Evolutionary conservation across 1,140 invertebrate species (phyloP), one percentile per base, ranked within the genome.

Genomic region (Drosophila elegans): DNA sequence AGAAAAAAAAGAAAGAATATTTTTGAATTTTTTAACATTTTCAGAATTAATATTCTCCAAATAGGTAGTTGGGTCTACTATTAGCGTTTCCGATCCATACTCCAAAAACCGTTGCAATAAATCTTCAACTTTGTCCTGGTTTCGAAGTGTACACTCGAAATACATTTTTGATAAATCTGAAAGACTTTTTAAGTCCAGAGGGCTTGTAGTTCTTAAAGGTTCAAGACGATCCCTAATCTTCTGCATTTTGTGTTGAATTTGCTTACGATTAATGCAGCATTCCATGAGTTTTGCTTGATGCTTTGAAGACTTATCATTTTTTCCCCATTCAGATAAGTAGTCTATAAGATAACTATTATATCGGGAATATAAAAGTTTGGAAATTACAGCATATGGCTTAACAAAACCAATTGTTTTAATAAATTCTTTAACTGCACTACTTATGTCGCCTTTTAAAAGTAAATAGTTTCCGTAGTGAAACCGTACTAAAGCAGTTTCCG

Each of bases 401-500:
- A 80, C 36, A 44, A 73, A 53, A 4, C 74, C 77, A 59, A 89
- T 78, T 6, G 84, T 89, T 59, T 78, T 49, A 3, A 44, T 54
- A 62, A 74, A 89, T 63, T 89, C 73, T 16, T 44, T 46, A 9
- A 69, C 74, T 13, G 84, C 84, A 38, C 54, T 57, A 13, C 32
- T 27, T 3, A 57, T 44, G 11, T 71, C 39, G 12, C 66, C 74
- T 55, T 55, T 84, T 0, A 32, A 9, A 6, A 89, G 42, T 49
- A 89, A 78, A 78, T 80, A 11, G 78, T 89, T 74, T 25, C 84
- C 84, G n/a, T 72, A 74, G 29, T 75, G 73, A 34, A 84, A 69
- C 2, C 68, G 64, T 6, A 84, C 59, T 10, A 49, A 44, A 11
- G 61, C 71, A 13, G 60, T n/a, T 52, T 75, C 71, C 4, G 59